A percentile compares a stretch with the other conserved stretches of the same genome.
Evolutionary conservation across 2,113 vertebrate genomes (phyloP).

Genomic region (Cinclus cinclus): DNA sequence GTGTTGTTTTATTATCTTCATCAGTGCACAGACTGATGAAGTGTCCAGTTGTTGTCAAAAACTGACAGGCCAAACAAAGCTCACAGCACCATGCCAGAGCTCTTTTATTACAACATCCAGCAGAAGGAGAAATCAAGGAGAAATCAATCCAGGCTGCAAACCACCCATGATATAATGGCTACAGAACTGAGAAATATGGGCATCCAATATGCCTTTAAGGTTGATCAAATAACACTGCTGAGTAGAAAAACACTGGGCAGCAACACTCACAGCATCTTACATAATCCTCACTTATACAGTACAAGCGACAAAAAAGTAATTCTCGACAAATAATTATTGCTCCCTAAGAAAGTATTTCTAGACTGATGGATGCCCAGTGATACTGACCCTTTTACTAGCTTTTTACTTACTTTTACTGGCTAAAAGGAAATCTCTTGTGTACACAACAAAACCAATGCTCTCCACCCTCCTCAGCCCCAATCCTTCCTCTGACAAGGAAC

Average conservation of each 20-base stretch:
- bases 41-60: background rate
- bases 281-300: background rate
- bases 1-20: background rate
- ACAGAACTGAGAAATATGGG: background rate
- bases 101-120: background rate
- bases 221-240: background rate
- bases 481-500: background rate
- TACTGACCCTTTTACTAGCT: background rate
- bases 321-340: background rate
- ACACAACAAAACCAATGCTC: background rate
- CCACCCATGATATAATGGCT: background rate
- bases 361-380: background rate
- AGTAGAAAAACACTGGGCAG: background rate
- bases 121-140: conserved; percentile 17
- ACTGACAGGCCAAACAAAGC: background rate
- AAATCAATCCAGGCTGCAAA: conserved; percentile 28
- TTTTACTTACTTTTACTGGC: background rate
- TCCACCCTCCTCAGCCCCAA: accelerated
- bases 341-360: background rate
- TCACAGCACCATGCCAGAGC: background rate
- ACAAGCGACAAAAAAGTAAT: background rate
- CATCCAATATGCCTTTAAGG: background rate
- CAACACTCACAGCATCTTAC: background rate
- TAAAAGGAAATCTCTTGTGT: background rate
- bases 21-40: background rate